Evolutionary conservation across 2,888 invertebrate genomes (phyloP).

Genomic region (Lithophane semibrunnea): DNA sequence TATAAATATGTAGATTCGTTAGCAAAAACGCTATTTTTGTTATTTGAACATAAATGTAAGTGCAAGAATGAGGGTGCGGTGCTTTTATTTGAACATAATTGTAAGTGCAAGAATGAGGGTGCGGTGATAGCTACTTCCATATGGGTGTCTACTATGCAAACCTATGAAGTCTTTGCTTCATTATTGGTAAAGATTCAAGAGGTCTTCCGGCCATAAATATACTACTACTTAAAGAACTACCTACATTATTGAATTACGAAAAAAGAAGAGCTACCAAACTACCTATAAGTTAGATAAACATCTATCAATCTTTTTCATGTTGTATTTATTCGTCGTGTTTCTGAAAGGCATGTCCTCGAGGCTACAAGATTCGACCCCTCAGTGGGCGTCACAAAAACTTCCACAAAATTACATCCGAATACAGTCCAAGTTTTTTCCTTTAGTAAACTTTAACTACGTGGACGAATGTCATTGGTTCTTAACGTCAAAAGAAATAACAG

Average conservation of each 20-base stretch:
- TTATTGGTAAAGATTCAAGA: too few relatives aligned
- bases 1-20: too few relatives aligned
- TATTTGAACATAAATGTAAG: slow-evolving; percentile 59
- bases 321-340: slow-evolving; percentile 32
- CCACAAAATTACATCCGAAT: slow-evolving; percentile 35
- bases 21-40: slow-evolving; percentile 63
- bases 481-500: not conserved
- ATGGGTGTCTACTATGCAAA: too few relatives aligned
- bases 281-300: slow-evolving; percentile 23
- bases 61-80: slow-evolving; percentile 65
- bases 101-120: slow-evolving; percentile 61
- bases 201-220: not conserved
- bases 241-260: not conserved
- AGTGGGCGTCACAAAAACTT: slow-evolving; percentile 40
- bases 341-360: slow-evolving; percentile 18
- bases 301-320: slow-evolving; percentile 26
- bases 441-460: slow-evolving; percentile 30
- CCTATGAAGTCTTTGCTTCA: too few relatives aligned
- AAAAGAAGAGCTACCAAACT: not conserved
- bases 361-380: slow-evolving; percentile 34
- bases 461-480: slow-evolving; percentile 9
- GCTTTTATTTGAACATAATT: slow-evolving; percentile 57
- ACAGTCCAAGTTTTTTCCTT: slow-evolving; percentile 30
- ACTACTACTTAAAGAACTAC: not conserved
- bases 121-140: too few relatives aligned